Evolutionary conservation across 1,140 invertebrate species (phyloP).

Genomic region (Chlorops oryzae): DNA sequence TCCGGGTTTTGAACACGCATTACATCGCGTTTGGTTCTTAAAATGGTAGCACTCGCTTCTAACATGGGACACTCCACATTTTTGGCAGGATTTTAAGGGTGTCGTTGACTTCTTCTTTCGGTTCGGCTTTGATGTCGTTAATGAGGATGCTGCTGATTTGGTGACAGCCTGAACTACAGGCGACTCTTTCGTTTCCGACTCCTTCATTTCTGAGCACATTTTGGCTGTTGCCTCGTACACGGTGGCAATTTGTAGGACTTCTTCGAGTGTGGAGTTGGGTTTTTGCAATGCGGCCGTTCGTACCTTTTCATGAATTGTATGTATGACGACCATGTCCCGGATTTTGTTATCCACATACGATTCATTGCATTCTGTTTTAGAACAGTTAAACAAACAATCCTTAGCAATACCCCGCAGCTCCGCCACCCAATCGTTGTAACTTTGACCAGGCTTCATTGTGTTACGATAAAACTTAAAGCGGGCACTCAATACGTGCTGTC

Average conservation of each 20-base stretch:
- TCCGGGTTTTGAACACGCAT: too few relatives aligned
- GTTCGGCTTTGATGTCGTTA: too few relatives aligned
- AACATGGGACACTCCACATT: too few relatives aligned
- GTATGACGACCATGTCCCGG: not conserved
- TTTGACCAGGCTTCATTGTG: constrained; percentile 5
- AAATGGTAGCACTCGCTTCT: too few relatives aligned
- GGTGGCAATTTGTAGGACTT: constrained; percentile 2
- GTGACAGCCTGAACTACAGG: too few relatives aligned
- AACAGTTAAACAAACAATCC: not conserved
- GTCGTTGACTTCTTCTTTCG: too few relatives aligned
- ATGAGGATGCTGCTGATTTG: too few relatives aligned
- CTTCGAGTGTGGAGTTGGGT: not conserved
- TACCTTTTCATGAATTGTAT: constrained; percentile 8
- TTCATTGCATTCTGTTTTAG: constrained; percentile 1
- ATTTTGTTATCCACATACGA: constrained; percentile 11
- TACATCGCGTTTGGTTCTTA: too few relatives aligned
- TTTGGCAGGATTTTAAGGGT: too few relatives aligned
- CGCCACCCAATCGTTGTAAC: constrained; percentile 1
- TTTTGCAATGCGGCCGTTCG: constrained; percentile 8
- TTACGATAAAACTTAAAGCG: constrained; percentile 1
- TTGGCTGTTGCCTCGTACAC: not conserved
- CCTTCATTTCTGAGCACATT: not conserved
- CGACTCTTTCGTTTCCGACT: not conserved
- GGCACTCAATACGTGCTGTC: not conserved
- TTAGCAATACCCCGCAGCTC: not conserved